phyloP scores from a whole-genome alignment of 2,888 invertebrate species.

The Drosophila tanythrix region DNA sequence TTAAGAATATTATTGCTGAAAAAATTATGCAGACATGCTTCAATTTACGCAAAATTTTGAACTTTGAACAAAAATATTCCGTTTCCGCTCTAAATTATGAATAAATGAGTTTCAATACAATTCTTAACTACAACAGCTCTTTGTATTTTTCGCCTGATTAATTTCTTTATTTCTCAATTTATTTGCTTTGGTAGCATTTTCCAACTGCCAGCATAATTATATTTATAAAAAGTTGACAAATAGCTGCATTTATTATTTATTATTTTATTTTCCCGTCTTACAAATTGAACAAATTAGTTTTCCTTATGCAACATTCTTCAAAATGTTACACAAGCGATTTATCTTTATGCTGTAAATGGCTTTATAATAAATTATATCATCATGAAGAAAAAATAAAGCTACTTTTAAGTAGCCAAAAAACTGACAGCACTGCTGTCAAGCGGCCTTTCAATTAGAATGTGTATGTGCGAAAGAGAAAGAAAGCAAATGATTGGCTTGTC shows the following conservation, averaged over 20 bases:
- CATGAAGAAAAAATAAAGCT: not conserved
- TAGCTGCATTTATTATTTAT: not conserved
- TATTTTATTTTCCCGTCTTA: not conserved
- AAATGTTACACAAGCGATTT: not conserved
- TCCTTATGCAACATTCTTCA: not conserved
- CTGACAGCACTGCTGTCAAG: slow-evolving; percentile 5
- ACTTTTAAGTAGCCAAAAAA: slow-evolving; percentile 3
- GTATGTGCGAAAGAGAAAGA: slow-evolving; percentile 4
- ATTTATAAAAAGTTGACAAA: not conserved
- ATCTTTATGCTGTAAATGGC: not conserved
- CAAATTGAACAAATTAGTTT: not conserved
- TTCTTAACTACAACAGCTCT: not conserved
- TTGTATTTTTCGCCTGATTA: not conserved
- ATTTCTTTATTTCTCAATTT: not conserved
- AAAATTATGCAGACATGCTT: not conserved
- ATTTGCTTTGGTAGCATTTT: not conserved
- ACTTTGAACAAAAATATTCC: not conserved
- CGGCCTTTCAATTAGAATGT: not conserved
- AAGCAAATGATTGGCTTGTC: slow-evolving; percentile 20
- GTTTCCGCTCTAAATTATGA: not conserved
- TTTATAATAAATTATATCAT: not conserved
- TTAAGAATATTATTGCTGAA: not conserved
- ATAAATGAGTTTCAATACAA: not conserved
- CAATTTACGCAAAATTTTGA: not conserved
- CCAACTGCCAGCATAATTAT: not conserved